Evolutionary conservation across 2,797 vertebrate genomes (phyloP), one percentile per base, ranked within the genome.

Genomic region (Parotocinclus haroldoi): DNA sequence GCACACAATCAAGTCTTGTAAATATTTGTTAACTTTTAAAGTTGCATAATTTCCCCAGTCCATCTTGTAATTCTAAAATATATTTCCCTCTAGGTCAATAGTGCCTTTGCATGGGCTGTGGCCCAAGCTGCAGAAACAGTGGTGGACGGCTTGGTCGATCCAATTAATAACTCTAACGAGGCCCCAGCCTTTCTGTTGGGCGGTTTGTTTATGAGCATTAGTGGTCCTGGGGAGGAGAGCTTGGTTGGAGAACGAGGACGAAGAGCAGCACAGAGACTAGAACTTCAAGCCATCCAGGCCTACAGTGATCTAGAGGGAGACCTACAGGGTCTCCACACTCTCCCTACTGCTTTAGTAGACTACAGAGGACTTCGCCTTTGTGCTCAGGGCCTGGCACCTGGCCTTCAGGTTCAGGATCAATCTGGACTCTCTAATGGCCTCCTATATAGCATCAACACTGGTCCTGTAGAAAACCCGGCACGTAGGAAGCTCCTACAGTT

Each of bases 311-410:
- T 92, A 12, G 84, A 88, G 11, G 80, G 81, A 58, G 79, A 80
- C 1, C 46, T 86, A 4, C 86, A 89, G 58, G 86, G 80, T 10
- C 84, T 93, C n/a, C 89, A 92, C 80, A 89, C 89, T 17, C 82
- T 93, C 11, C 90, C 92, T 44, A 92, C 92, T 51, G 90, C 91
- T 10, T 73, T 91, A 10, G 85, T 91, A 2, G 91, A 93, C 79
- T 93, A 93, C 80, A 85, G 91, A 69, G 92, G 92, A 12, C 76
- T 92, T 18, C 88, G 92, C 4, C 77, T 93, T 58, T 90, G 89
- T 12, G 92, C 90, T 10, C 92, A 93, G 76, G 91, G 90, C 51
- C 81, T 93, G 69, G 91, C 91, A 38, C 92, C 92, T 11, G 91
- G 92, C 9, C 74, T 92, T 71, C 89, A 92, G 66, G 73, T 82